Conservation (phyloP, 2,888 invertebrate species). For the Clepsis dumicolana region DNA sequence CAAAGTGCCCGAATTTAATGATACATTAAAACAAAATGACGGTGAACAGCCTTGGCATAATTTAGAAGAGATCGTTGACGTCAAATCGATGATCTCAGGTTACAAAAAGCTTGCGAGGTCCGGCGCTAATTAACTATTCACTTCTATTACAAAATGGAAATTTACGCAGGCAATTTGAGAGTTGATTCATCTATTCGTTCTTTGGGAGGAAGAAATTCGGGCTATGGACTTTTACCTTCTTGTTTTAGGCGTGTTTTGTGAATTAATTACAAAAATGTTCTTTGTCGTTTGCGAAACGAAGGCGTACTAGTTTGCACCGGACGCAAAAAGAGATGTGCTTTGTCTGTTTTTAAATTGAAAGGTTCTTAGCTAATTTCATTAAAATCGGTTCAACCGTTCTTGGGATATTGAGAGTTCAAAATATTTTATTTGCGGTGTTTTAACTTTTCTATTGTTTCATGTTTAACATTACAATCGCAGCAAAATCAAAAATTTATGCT, state of each 20-base stretch:
- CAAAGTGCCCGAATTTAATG: conserved; percentile 1
- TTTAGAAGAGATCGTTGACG: conserved; percentile 40
- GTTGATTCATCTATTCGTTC: conserved; percentile 14
- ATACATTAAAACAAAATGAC: conserved; percentile 18
- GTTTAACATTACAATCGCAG: no score
- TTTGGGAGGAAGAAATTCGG: background rate
- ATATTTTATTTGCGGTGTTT: no score
- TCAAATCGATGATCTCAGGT: conserved; percentile 39
- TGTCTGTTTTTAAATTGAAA: no score
- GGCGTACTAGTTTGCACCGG: no score
- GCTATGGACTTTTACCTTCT: background rate
- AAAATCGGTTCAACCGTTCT: no score
- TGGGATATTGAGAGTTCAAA: no score
- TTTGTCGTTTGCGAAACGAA: no score
- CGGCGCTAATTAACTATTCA: conserved; percentile 37
- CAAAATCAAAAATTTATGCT: no score
- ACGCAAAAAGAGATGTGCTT: no score
- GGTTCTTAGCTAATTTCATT: no score
- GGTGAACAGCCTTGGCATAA: conserved; percentile 36
- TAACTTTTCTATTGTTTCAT: no score
- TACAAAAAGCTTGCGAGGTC: conserved; percentile 32
- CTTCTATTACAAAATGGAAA: conserved; percentile 23
- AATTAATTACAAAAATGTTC: background rate
- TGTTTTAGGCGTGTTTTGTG: background rate
- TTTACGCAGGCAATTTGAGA: conserved; percentile 4